Evolutionary conservation across 2,113 vertebrate genomes (phyloP), one percentile per base, ranked within the genome.

Genomic region (Sitta europaea): DNA sequence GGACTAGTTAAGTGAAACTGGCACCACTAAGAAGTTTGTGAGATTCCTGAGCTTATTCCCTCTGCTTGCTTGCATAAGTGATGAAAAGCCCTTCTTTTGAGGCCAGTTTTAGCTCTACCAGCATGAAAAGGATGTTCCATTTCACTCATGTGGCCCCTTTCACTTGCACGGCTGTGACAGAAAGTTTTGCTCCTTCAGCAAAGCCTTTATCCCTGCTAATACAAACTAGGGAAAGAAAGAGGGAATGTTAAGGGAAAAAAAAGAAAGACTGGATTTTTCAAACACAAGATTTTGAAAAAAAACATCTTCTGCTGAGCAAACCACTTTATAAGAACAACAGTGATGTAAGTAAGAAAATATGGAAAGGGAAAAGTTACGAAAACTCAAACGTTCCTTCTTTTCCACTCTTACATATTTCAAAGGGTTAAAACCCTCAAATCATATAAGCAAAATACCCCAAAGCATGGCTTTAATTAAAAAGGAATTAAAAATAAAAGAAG

Each of bases 1-100:
- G 88, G 68, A 65, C 82, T 45, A 90, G 53, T 84, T 96, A 90
- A 94, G 72, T 88, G 86, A 86, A 96, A 90, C 36, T 93, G 92
- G 92, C 85, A 96, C 71, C 75, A 36, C 29, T 58, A 31, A 87
- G 57, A 87, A 76, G 67, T 12, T 77, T 77, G 78, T 93, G 68
- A 83, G 92, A 93, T 95, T 90, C 90, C 59, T 88, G 75, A 80
- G 63, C 45, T 94, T 81, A 88, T 92, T 93, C 31, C 68, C 74
- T 92, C 75, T 77, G 78, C 72, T 88, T 88, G 25, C 92, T 80
- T 83, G 40, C 53, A 86, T 57, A 83, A 88, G 86, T 88, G 88
- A 92, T 53, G 76, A 96, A 95, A 94, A 95, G 40, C 18, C 40
- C 48, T 86, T 85, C 75, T 90, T 91, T 33, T 83, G 58, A 91